These are phyloP conservation scores for Rhingia campestris DNA, from an alignment of 2,888 invertebrate species.

Conservation along the genomic window DNA sequence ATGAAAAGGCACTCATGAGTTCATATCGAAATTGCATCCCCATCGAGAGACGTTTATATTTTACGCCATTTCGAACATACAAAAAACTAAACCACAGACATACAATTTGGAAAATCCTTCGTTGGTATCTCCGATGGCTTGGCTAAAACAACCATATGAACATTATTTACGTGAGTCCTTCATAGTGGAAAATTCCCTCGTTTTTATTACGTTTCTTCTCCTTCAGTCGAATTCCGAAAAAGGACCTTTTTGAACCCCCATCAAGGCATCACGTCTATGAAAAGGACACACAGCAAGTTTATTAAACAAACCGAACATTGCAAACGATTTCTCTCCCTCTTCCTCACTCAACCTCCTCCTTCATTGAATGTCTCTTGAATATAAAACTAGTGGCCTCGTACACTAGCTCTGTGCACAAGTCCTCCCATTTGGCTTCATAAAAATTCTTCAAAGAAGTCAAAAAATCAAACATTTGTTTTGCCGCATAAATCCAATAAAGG, in stretches of 20 bases:
- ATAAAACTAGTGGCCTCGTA: conserved; percentile 35
- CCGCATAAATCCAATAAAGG: conserved; percentile 71
- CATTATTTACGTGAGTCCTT: conserved; percentile 42
- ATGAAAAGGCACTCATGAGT: no score
- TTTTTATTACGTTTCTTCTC: background rate
- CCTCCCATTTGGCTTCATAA: conserved; percentile 40
- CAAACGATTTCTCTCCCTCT: conserved; percentile 43
- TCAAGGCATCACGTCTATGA: conserved; percentile 60
- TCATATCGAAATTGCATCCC: background rate
- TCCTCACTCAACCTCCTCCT: conserved; percentile 23
- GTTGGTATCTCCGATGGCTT: background rate
- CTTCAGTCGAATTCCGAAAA: background rate
- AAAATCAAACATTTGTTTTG: conserved; percentile 72
- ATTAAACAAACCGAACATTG: conserved; percentile 64
- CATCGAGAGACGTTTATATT: conserved; percentile 12
- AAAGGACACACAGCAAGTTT: conserved; percentile 56
- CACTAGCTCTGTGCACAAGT: conserved; percentile 3
- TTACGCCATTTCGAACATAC: conserved; percentile 15
- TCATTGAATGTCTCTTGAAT: conserved; percentile 46
- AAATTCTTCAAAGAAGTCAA: conserved; percentile 49
- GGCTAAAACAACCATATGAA: conserved; percentile 29
- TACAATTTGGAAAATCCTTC: conserved; percentile 4
- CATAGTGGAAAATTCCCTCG: conserved; percentile 54
- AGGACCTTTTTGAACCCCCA: conserved; percentile 43
- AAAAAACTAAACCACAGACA: conserved; percentile 8